phyloP scores from a whole-genome alignment of 2,797 vertebrate genomes.

The Pantherophis alleghaniensis region DNA sequence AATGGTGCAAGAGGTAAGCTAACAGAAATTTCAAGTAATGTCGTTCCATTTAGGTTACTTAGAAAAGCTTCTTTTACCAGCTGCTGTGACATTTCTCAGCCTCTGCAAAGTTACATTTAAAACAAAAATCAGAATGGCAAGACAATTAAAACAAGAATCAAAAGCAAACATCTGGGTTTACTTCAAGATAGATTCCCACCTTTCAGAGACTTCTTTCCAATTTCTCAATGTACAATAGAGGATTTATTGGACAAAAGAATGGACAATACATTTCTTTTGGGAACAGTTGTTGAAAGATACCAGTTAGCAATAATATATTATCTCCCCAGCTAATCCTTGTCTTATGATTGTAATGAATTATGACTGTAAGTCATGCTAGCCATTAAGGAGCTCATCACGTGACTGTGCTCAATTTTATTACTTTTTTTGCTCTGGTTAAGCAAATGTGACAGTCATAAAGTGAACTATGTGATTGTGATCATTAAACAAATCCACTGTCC shows the following conservation, averaged over 20 bases:
- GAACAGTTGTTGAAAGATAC: background rate
- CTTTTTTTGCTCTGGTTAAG: background rate
- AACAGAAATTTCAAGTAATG: constrained; percentile 80
- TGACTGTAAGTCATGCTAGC: background rate
- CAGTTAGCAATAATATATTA: background rate
- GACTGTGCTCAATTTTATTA: background rate
- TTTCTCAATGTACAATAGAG: background rate
- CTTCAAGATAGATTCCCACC: background rate
- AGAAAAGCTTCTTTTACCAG: constrained; percentile 88
- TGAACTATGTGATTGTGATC: background rate
- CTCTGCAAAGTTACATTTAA: constrained; percentile 44
- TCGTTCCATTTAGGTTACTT: constrained; percentile 90
- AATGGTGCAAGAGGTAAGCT: constrained; percentile 81
- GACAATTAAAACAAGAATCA: background rate
- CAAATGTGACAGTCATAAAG: background rate
- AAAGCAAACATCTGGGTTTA: background rate
- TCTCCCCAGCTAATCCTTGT: background rate
- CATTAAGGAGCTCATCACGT: background rate
- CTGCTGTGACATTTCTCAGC: constrained; percentile 79
- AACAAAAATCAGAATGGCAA: background rate
- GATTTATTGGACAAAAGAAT: background rate
- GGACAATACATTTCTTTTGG: background rate
- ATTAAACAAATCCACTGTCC: background rate
- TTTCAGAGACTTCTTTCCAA: background rate
- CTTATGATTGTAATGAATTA: background rate